Conservation (phyloP, 2,888 invertebrate genomes). For the Drosophila neutralis region DNA sequence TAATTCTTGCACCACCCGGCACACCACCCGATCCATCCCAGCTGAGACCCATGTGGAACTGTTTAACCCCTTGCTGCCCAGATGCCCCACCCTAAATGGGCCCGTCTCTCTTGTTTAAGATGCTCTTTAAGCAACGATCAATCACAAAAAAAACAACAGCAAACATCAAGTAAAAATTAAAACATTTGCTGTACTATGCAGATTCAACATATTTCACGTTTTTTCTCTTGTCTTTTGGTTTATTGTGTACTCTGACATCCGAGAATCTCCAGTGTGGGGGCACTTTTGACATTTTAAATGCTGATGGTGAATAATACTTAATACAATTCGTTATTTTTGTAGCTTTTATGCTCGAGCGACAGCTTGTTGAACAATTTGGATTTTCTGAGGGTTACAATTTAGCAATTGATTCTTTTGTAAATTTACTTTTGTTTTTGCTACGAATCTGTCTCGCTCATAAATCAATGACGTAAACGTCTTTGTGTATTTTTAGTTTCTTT, state of each 20-base stretch:
- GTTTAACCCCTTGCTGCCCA: slow-evolving; percentile 60
- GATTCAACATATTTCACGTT: slow-evolving; percentile 44
- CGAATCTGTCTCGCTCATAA: slow-evolving; percentile 25
- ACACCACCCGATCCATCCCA: slow-evolving; percentile 25
- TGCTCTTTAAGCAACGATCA: slow-evolving; percentile 71
- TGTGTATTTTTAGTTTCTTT: slow-evolving; percentile 15
- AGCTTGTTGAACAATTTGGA: slow-evolving; percentile 28
- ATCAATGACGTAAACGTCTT: slow-evolving; percentile 44
- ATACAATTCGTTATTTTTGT: slow-evolving; percentile 42
- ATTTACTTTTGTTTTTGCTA: neutral
- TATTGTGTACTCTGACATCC: slow-evolving; percentile 8
- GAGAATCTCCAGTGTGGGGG: slow-evolving; percentile 37
- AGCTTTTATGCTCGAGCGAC: slow-evolving; percentile 10
- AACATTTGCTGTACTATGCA: slow-evolving; percentile 50
- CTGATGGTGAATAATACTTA: slow-evolving; percentile 51
- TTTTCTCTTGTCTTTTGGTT: neutral
- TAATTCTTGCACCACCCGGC: slow-evolving; percentile 44
- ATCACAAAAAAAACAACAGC: slow-evolving; percentile 46
- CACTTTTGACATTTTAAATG: slow-evolving; percentile 65
- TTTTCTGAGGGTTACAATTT: slow-evolving; percentile 31
- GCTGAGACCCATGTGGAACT: slow-evolving; percentile 62
- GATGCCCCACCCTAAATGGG: slow-evolving; percentile 33
- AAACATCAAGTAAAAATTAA: slow-evolving; percentile 8
- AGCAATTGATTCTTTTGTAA: slow-evolving; percentile 16
- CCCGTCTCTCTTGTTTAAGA: slow-evolving; percentile 41